Evolutionary conservation across 1,140 invertebrate species (phyloP).

Genomic region (Ips typographus): DNA sequence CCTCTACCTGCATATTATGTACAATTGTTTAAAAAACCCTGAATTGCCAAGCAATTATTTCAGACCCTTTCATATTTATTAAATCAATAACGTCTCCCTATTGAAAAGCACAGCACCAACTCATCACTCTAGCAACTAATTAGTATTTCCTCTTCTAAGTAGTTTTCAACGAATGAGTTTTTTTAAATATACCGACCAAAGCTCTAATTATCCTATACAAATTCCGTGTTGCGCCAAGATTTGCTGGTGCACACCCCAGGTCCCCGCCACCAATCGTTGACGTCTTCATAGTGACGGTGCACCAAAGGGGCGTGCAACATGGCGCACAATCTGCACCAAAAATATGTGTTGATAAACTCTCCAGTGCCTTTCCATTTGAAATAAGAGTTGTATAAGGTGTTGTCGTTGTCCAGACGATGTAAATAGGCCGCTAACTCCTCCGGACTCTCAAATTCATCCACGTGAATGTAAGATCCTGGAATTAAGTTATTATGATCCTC

Average conservation of each 20-base stretch:
- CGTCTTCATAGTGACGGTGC: slow-evolving; percentile 72
- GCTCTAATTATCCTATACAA: slow-evolving; percentile 29
- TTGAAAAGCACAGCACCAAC: too few relatives aligned
- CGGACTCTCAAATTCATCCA: slow-evolving; percentile 89
- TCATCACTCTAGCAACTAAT: too few relatives aligned
- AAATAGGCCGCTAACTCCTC: slow-evolving; percentile 84
- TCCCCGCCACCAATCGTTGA: slow-evolving; percentile 87
- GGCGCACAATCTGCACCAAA: slow-evolving; percentile 93
- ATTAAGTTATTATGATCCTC: too few relatives aligned
- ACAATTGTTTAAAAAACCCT: too few relatives aligned
- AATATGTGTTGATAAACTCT: slow-evolving; percentile 92
- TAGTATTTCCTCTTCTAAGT: too few relatives aligned
- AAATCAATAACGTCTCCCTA: too few relatives aligned
- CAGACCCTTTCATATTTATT: too few relatives aligned
- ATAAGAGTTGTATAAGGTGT: slow-evolving; percentile 88
- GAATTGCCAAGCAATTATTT: too few relatives aligned
- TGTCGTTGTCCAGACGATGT: slow-evolving; percentile 79
- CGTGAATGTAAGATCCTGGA: slow-evolving; percentile 78
- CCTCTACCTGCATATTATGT: too few relatives aligned
- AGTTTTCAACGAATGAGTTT: too few relatives aligned
- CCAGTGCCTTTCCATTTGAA: slow-evolving; percentile 90
- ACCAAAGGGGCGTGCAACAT: slow-evolving; percentile 75
- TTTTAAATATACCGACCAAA: neutral
- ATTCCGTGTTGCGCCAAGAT: slow-evolving; percentile 64
- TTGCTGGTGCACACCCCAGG: slow-evolving; percentile 67